phyloP scores from a whole-genome alignment of 2,797 vertebrate species.

The Pseudochirops corinnae region DNA sequence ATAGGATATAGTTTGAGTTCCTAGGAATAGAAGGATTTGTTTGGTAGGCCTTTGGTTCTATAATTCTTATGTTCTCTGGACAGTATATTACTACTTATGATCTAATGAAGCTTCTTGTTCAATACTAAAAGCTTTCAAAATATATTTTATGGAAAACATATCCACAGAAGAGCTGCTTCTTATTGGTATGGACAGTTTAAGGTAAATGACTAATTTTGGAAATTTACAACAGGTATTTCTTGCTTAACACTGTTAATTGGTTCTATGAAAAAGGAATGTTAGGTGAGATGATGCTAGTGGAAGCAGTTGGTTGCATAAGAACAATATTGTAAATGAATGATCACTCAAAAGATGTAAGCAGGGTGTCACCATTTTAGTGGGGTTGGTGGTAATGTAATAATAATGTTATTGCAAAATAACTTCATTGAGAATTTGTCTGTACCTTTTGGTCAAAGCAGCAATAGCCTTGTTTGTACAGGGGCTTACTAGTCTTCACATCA shows the following conservation, averaged over 20 bases:
- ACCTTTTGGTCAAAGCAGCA: background rate
- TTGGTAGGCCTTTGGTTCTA: background rate
- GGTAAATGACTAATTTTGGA: background rate
- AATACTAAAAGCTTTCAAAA: background rate
- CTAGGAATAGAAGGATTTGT: background rate
- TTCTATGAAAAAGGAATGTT: background rate
- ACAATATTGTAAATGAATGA: background rate
- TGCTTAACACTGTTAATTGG: background rate
- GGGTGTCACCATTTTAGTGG: background rate
- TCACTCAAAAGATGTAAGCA: background rate
- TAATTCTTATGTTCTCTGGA: slow-evolving; percentile 28
- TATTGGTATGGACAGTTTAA: background rate
- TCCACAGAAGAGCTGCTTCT: background rate
- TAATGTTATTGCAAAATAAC: background rate
- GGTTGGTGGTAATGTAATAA: background rate
- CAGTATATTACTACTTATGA: background rate
- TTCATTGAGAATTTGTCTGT: background rate
- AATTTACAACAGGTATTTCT: background rate
- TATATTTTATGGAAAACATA: background rate
- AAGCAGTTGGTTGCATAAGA: background rate
- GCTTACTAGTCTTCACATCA: background rate
- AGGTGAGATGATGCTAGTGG: background rate
- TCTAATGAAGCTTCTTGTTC: background rate
- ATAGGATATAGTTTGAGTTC: background rate
- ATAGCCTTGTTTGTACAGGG: background rate